phyloP scores from a whole-genome alignment of 1,140 invertebrate genomes.

The Globodera ellingtonae region DNA sequence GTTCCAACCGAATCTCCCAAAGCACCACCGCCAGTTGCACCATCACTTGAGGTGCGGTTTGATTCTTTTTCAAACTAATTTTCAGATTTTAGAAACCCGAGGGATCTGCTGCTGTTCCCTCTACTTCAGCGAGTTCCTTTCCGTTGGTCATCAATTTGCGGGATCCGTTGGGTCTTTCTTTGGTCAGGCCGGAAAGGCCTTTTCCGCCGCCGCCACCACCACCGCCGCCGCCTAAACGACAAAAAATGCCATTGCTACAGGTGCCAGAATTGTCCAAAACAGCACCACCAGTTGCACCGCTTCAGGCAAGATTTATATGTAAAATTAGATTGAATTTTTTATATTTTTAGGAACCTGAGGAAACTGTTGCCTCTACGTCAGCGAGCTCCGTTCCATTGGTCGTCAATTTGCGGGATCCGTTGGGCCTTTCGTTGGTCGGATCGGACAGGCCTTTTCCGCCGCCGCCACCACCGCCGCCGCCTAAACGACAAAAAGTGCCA shows the following conservation, averaged over 20 bases:
- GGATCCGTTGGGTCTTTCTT: conserved; percentile 20
- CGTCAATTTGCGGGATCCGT: neutral
- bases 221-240: conserved; percentile 1
- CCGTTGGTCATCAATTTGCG: conserved; percentile 1
- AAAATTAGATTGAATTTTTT: neutral
- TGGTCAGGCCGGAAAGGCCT: conserved; percentile 18
- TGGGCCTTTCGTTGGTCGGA: conserved; percentile 24
- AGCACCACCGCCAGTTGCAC: too few species aligned
- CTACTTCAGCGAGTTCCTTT: neutral
- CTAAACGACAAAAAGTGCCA: neutral
- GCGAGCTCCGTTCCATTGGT: conserved; percentile 2
- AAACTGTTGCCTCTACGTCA: neutral
- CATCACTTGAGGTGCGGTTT: neutral
- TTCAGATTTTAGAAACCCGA: neutral
- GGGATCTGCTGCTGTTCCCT: neutral
- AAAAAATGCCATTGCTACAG: neutral
- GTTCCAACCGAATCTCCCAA: neutral
- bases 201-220: conserved; percentile 21
- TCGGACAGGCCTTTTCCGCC: conserved; percentile 28
- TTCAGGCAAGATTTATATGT: too few species aligned
- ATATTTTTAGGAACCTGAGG: neutral
- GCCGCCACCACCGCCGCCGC: conserved; percentile 8
- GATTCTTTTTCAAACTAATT: neutral
- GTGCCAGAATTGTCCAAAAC: too few species aligned
- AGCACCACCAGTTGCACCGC: too few species aligned